Percentiles rank a stretch among this genome's conserved stretches.
phyloP scores from a whole-genome alignment of 2,888 invertebrate species.

The Neoaliturus tenellus region DNA sequence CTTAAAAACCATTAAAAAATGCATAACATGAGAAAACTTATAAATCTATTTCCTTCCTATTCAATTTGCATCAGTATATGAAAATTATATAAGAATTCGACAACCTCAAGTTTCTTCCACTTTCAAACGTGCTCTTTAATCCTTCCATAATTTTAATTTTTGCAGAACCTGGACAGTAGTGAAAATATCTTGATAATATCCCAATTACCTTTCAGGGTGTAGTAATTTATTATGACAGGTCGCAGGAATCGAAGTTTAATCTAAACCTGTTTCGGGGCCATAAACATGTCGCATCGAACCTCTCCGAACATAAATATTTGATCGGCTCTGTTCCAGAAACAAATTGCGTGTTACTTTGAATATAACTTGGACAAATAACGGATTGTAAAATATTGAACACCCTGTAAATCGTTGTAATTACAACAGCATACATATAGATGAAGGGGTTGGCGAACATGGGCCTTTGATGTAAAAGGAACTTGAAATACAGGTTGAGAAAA shows the following conservation, averaged over 20 bases:
- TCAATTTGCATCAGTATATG: too few species aligned
- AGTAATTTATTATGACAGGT: background rate
- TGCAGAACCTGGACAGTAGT: background rate
- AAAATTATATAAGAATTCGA: too few species aligned
- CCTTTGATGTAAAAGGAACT: too few species aligned
- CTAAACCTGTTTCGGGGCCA: background rate
- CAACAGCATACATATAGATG: too few species aligned
- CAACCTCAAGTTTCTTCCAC: too few species aligned
- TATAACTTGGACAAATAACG: background rate
- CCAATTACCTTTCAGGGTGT: background rate
- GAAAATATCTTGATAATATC: background rate
- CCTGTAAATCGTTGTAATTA: background rate
- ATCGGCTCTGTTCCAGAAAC: background rate
- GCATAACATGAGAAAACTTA: too few species aligned
- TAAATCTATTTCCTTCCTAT: too few species aligned
- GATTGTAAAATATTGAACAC: background rate
- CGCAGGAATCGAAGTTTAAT: background rate
- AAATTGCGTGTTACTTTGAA: constrained; percentile 4
- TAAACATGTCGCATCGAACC: constrained; percentile 17
- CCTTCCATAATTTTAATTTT: too few species aligned
- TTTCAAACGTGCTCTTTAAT: too few species aligned
- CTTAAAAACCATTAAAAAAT: too few species aligned
- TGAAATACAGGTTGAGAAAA: too few species aligned
- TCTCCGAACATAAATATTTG: background rate
- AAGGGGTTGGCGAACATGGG: too few species aligned